Evolutionary conservation across 2,888 invertebrate species (phyloP).

Genomic region (Aspidapion aeneum): DNA sequence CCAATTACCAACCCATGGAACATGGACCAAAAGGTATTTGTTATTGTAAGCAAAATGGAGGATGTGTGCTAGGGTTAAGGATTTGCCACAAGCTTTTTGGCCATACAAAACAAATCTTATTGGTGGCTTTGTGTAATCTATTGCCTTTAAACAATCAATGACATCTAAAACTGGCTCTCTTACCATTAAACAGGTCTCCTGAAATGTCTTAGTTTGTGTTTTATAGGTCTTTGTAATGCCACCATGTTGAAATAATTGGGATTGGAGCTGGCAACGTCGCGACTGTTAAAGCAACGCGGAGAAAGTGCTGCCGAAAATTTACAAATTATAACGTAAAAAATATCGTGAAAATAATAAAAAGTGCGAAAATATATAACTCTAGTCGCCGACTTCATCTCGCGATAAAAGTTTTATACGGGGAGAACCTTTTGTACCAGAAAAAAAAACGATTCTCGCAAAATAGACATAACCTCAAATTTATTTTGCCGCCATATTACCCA

Average conservation of each 20-base stretch:
- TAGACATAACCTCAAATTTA: too few species aligned
- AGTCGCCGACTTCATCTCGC: too few species aligned
- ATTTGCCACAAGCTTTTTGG: conserved; percentile 77
- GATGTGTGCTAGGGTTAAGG: conserved; percentile 72
- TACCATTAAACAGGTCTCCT: conserved; percentile 78
- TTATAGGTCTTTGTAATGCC: conserved; percentile 65
- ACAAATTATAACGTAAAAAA: too few species aligned
- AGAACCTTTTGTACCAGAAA: too few species aligned
- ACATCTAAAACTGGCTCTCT: conserved; percentile 83
- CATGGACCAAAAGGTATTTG: conserved; percentile 73
- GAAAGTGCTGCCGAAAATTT: too few species aligned
- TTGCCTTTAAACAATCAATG: conserved; percentile 68
- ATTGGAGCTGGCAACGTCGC: too few species aligned
- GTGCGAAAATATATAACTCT: too few species aligned
- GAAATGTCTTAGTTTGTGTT: conserved; percentile 71
- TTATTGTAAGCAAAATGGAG: conserved; percentile 73
- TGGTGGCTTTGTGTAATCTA: conserved; percentile 70
- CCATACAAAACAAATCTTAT: conserved; percentile 88
- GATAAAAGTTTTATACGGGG: too few species aligned
- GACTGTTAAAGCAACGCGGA: too few species aligned
- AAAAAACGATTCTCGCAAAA: too few species aligned
- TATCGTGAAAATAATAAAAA: too few species aligned
- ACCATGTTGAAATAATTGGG: conserved; percentile 61
- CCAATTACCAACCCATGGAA: conserved; percentile 84
- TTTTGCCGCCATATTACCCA: too few species aligned